These are phyloP conservation scores for Dusona sp. DNA, from an alignment of 2,888 invertebrate genomes.

Conservation along the genomic window DNA sequence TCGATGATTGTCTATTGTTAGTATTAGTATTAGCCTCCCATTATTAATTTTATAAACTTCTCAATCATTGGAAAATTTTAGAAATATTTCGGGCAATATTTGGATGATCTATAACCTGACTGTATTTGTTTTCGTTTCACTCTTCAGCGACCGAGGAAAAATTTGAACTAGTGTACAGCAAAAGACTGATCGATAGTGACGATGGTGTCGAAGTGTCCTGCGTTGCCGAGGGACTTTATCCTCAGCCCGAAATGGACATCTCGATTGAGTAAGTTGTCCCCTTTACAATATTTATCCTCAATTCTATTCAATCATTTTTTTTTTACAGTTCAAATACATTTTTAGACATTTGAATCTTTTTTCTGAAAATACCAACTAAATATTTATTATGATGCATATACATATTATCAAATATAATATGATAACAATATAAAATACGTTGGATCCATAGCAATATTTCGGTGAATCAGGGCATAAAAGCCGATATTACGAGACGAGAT, in stretches of 20 bases:
- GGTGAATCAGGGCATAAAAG: conserved; percentile 73
- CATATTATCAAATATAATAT: too few species aligned
- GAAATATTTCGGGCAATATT: not conserved
- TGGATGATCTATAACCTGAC: not conserved
- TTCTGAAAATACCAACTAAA: not conserved
- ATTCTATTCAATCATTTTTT: not conserved
- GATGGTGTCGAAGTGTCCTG: conserved; percentile 81
- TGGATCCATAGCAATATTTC: conserved; percentile 69
- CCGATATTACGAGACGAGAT: conserved; percentile 75
- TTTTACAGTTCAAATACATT: not conserved
- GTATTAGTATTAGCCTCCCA: conserved; percentile 75
- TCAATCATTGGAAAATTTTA: not conserved
- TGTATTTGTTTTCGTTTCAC: conserved; percentile 61
- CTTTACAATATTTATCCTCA: not conserved
- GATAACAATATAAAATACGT: not conserved
- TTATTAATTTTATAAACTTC: not conserved
- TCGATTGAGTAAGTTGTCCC: conserved; percentile 80
- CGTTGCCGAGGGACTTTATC: conserved; percentile 80
- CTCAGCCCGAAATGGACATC: conserved; percentile 81
- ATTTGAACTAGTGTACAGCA: conserved; percentile 79
- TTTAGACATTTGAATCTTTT: not conserved
- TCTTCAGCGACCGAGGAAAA: conserved; percentile 81
- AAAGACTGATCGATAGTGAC: conserved; percentile 76
- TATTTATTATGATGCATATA: too few species aligned
- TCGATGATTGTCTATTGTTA: conserved; percentile 87